Evolutionary conservation across 2,888 invertebrate genomes (phyloP).

Genomic region (Acleris laterana): DNA sequence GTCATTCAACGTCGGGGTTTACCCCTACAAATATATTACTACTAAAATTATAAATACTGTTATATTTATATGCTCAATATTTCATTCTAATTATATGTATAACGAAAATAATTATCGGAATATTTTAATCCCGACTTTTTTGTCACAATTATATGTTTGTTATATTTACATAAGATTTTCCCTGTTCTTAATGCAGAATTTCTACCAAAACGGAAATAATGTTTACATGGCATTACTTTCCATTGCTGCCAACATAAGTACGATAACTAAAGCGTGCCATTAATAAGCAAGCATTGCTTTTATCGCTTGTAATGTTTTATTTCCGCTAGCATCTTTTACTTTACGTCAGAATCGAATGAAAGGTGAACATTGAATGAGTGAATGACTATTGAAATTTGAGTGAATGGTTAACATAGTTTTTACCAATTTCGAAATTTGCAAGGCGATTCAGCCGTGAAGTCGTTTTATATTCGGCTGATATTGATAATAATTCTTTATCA

Average conservation of each 20-base stretch:
- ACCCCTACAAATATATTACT: slow-evolving; percentile 17
- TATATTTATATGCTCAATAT: neutral
- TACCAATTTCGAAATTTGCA: slow-evolving; percentile 35
- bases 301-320: neutral
- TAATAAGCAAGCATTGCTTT: slow-evolving; percentile 6
- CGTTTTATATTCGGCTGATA: slow-evolving; percentile 17
- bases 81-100: too few relatives aligned
- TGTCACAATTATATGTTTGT: too few relatives aligned
- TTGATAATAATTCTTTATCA: slow-evolving; percentile 4
- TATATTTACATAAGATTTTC: too few relatives aligned
- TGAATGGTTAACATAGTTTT: neutral
- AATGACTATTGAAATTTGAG: neutral
- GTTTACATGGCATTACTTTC: slow-evolving; percentile 9
- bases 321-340: neutral
- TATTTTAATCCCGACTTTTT: too few relatives aligned
- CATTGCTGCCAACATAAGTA: neutral
- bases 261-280: slow-evolving; percentile 19
- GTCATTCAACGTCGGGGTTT: slow-evolving; percentile 57
- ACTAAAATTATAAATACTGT: too few relatives aligned
- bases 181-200: neutral
- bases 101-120: too few relatives aligned
- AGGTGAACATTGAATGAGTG: neutral
- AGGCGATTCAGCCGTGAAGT: slow-evolving; percentile 11
- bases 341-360: neutral
- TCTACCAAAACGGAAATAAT: neutral